phyloP scores from a whole-genome alignment of 2,888 invertebrate genomes.

The Aporophyla nigra region DNA sequence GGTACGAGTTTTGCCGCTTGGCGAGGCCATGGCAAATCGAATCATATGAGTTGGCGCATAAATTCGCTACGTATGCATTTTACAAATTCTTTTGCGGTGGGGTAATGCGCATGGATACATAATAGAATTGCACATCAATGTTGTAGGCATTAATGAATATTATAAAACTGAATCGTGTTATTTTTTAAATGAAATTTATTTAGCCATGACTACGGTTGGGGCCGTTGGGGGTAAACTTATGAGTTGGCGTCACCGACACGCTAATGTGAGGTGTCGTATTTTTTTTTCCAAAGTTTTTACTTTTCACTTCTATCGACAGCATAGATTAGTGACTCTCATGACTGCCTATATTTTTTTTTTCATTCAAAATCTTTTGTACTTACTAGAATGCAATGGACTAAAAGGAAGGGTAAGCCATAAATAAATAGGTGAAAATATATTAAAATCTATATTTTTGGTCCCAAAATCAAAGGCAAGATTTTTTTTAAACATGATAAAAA shows the following conservation, averaged over 20 bases:
- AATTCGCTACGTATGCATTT: not conserved
- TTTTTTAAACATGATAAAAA: constrained; percentile 5
- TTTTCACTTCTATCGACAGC: too few species aligned
- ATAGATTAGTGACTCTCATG: too few species aligned
- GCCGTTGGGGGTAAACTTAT: too few species aligned
- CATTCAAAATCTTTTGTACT: not conserved
- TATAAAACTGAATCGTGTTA: too few species aligned
- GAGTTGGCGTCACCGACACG: too few species aligned
- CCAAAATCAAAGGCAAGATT: constrained; percentile 44
- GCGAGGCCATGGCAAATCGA: constrained; percentile 26
- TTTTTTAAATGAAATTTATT: too few species aligned
- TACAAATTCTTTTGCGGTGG: not conserved
- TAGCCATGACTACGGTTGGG: too few species aligned
- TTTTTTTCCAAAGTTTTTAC: too few species aligned
- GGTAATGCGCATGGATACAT: not conserved
- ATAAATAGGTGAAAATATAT: constrained; percentile 1
- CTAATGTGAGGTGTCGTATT: too few species aligned
- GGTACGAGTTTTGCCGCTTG: constrained; percentile 7
- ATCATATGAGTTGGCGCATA: constrained; percentile 10
- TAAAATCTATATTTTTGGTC: constrained; percentile 53
- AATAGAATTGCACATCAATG: not conserved
- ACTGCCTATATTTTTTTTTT: not conserved
- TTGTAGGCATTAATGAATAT: not conserved
- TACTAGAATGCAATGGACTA: not conserved
- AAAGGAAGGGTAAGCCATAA: not conserved